Evolutionary conservation across 1,140 invertebrate genomes (phyloP), one percentile per base, ranked within the genome.

Genomic region (Sesamia nonagrioides): DNA sequence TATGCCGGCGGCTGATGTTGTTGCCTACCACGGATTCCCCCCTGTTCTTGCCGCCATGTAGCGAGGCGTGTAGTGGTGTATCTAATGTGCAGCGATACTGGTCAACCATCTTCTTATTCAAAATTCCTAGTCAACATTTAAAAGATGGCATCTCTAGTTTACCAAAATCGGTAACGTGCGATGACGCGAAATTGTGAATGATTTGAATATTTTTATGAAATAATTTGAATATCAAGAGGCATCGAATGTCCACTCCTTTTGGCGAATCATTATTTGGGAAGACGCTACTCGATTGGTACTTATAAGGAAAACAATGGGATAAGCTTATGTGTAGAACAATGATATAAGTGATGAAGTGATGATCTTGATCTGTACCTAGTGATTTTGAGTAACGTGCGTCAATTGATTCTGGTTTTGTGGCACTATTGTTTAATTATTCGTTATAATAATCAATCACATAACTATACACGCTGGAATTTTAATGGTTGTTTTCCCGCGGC

Each of bases 111-210:
- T n/a, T n/a, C n/a, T n/a, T n/a, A n/a, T 6, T 1, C 17, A 5
- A 33, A 15, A 58, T 33, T 15, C 11, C 21, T 58, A 58, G 1
- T 33, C 11, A 54, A 15, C 27, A 17, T 6, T 21, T 13, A 7
- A 58, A 58, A 13, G 21, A 56, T 73, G 54, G 37, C 17, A 2
- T 6, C 5, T 18, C 56, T 54, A 56, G 18, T 4, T 13, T 8
- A 8, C 21, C 17, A 48, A n/a, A 52, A 63, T 52, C 54, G 66
- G 71, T 75, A 45, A 27, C 61, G 72, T 5, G 18, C 11, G 50
- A 68, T 71, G 78, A 75, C 56, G 76, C 76, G 76, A 71, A 78
- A 42, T 17, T 11, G 18, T 66, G 60, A 75, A 79, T 69, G 42
- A 75, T 79, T 79, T 48, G 33, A 66, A 75, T 79, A 63, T 37